Conservation (phyloP, 2,113 vertebrate species). For the Panthera uncia region DNA sequence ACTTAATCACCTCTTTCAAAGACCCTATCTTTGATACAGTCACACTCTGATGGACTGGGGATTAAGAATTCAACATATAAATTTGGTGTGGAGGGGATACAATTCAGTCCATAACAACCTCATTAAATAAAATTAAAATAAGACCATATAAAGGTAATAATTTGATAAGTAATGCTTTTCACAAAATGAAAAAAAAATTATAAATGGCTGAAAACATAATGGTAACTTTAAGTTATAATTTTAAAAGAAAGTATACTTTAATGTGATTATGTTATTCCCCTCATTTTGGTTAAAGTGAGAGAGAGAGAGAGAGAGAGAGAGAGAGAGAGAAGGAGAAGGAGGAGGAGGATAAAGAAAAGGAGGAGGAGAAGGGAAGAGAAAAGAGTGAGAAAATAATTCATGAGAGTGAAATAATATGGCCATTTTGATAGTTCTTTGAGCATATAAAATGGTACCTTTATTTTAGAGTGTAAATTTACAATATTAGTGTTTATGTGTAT, state of each 20-base stretch:
- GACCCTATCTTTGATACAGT: not conserved
- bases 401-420: not conserved
- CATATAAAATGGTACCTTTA: not conserved
- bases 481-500: not conserved
- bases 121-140: not conserved
- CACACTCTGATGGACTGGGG: not conserved
- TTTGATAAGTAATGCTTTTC: not conserved
- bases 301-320: not conserved
- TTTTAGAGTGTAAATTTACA: not conserved
- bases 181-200: not conserved
- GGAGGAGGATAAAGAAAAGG: not conserved
- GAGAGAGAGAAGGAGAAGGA: not conserved
- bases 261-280: not conserved
- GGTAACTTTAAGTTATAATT: not conserved
- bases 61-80: not conserved
- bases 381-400: not conserved
- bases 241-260: not conserved
- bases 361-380: not conserved
- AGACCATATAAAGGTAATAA: not conserved
- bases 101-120: not conserved
- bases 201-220: not conserved
- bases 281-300: not conserved
- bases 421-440: not conserved
- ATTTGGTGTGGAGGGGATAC: not conserved
- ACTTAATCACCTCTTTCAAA: not conserved